Evolutionary conservation across 92 coral and sea anemone genomes (phyloP).

Genomic region (Zoanthus sansibaricus): DNA sequence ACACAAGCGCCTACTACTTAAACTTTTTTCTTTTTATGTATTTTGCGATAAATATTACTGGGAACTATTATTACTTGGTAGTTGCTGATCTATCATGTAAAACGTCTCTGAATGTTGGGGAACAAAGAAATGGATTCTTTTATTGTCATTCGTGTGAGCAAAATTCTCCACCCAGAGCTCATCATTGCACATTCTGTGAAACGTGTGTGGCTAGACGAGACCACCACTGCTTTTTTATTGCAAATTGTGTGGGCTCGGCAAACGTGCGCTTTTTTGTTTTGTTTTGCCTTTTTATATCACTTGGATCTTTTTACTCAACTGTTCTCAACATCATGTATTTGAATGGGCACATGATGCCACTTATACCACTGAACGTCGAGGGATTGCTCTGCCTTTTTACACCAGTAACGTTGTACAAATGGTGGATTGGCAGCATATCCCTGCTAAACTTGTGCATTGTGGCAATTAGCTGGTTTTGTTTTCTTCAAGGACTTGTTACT

Average conservation of each 20-base stretch:
- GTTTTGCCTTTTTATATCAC: slow-evolving; percentile 66
- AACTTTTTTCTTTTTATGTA: slow-evolving; percentile 59
- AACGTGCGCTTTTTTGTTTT: slow-evolving; percentile 75
- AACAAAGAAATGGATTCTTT: slow-evolving; percentile 66
- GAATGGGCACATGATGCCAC: slow-evolving; percentile 60
- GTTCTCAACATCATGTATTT: slow-evolving; percentile 73
- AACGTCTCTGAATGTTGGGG: slow-evolving; percentile 46
- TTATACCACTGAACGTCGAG: slow-evolving; percentile 78
- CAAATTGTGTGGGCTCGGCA: slow-evolving; percentile 79
- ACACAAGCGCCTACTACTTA: slow-evolving; percentile 34
- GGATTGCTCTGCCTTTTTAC: slow-evolving; percentile 71
- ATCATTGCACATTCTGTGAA: slow-evolving; percentile 80
- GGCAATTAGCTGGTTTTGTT: slow-evolving; percentile 79
- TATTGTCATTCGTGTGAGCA: slow-evolving; percentile 86
- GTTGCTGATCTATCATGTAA: slow-evolving; percentile 73
- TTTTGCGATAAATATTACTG: slow-evolving; percentile 62
- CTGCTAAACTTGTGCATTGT: slow-evolving; percentile 67
- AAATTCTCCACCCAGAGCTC: slow-evolving; percentile 90
- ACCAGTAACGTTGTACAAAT: slow-evolving; percentile 77
- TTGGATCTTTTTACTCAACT: slow-evolving; percentile 59
- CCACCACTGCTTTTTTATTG: slow-evolving; percentile 85
- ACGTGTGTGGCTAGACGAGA: slow-evolving; percentile 78
- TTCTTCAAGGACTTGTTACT: slow-evolving; percentile 72
- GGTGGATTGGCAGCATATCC: slow-evolving; percentile 74
- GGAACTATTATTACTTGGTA: slow-evolving; percentile 69